Evolutionary conservation across 2,113 vertebrate species (phyloP).

Genomic region (Hassar affinis): DNA sequence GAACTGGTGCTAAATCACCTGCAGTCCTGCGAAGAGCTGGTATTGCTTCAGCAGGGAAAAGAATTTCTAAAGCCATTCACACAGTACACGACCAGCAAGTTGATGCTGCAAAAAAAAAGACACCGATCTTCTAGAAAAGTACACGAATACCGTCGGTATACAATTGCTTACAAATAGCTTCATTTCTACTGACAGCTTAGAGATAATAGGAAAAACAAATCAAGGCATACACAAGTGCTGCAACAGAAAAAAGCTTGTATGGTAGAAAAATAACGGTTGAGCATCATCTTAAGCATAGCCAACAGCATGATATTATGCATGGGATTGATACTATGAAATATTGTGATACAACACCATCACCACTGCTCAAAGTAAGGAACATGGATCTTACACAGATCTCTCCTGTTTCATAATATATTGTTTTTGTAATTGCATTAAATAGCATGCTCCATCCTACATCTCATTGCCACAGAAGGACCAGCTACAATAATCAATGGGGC

Average conservation of each 20-base stretch:
- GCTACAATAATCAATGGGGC: not conserved
- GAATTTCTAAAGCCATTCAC: not conserved
- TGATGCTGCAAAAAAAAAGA: not conserved
- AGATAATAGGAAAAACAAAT: not conserved
- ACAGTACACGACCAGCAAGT: not conserved
- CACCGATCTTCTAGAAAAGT: not conserved
- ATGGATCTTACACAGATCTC: not conserved
- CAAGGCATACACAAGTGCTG: not conserved
- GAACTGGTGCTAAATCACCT: constrained; percentile 36
- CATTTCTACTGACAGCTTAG: not conserved
- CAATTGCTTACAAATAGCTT: not conserved
- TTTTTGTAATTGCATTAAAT: not conserved
- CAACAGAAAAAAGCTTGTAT: not conserved
- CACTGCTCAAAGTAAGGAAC: not conserved
- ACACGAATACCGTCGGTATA: not conserved
- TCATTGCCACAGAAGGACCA: not conserved
- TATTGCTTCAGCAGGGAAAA: not conserved
- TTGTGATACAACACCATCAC: not conserved
- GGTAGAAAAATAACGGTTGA: not conserved
- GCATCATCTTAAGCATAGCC: not conserved
- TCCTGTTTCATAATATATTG: not conserved
- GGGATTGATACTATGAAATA: not conserved
- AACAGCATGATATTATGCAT: not conserved
- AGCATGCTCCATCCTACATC: not conserved
- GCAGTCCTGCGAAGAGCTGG: constrained; percentile 1